Evolutionary conservation across 2,113 vertebrate species (phyloP).

Genomic region (Pycnonotus jocosus): DNA sequence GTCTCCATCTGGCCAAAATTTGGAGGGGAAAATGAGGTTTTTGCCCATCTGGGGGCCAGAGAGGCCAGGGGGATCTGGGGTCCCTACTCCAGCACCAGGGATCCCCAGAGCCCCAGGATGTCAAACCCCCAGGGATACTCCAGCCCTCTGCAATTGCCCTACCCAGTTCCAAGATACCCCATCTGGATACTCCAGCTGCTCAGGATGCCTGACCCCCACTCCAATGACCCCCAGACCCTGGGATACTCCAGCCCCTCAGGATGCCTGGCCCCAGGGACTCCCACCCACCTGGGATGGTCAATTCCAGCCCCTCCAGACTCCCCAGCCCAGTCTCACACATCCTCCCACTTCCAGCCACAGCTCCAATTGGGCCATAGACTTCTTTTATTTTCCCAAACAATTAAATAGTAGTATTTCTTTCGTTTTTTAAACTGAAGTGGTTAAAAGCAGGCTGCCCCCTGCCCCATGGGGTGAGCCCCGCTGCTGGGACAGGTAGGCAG

Average conservation of each 20-base stretch:
- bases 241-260: no score
- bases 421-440: background rate
- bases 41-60: background rate
- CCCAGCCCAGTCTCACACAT: background rate
- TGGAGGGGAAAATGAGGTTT: fast-evolving
- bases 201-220: background rate
- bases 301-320: background rate
- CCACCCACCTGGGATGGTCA: background rate
- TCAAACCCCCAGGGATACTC: background rate
- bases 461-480: fast-evolving
- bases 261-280: background rate
- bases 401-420: conserved; percentile 18
- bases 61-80: background rate
- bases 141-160: background rate
- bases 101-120: background rate
- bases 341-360: background rate
- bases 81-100: background rate
- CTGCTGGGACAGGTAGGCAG: background rate
- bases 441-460: background rate
- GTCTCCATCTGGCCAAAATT: background rate
- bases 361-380: background rate
- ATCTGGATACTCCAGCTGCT: background rate
- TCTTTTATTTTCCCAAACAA: conserved; percentile 35
- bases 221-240: background rate
- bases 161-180: background rate